Evolutionary conservation across 2,797 vertebrate species (phyloP), one percentile per base, ranked within the genome.

Genomic region (Harpagifer antarcticus): DNA sequence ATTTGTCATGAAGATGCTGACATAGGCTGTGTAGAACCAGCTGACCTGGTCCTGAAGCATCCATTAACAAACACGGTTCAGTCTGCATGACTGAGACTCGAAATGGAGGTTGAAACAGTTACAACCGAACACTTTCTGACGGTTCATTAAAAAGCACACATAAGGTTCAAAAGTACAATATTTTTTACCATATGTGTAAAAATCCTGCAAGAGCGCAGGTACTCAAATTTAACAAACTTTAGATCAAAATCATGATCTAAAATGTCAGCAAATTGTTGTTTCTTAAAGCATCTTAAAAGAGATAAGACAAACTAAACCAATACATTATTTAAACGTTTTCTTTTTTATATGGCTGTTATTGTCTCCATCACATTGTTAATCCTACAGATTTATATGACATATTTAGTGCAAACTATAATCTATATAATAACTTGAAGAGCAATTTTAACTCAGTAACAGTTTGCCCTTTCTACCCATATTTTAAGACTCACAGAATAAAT

Each of bases 1-100:
- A 78, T 89, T 87, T 60, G 71, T 90, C 84, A 81, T 57, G 57
- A 56, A 43, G 49, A 82, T 19, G 80, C 61, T 37, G 79, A 83
- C 82, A 64, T 79, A 54, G 20, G 13, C 74, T 37, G 63, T 56
- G 63, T 47, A 63, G 72, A 72, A 58, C 59, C 72, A 81, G 74
- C 74, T 79, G 78, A 73, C 59, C 44, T 58, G 15, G 54, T 14
- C 77, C 72, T 31, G 47, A 75, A 56, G 43, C 27, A 6, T 76
- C 57, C 17, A 20, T 68, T 72, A 16, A 65, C 59, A 44, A 59
- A 16, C 48, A 31, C 2, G 20, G 44, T 63, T 83, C 31, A 72
- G 2, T 52, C 43, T 37, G 15, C 59, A 9, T 2, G 50, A 70
- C 49, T 3, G 20, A 14, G 9, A 40, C 37, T 49, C 9, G 27